Conservation (phyloP, 2,888 invertebrate species). For the Chrysodeixis includens region DNA sequence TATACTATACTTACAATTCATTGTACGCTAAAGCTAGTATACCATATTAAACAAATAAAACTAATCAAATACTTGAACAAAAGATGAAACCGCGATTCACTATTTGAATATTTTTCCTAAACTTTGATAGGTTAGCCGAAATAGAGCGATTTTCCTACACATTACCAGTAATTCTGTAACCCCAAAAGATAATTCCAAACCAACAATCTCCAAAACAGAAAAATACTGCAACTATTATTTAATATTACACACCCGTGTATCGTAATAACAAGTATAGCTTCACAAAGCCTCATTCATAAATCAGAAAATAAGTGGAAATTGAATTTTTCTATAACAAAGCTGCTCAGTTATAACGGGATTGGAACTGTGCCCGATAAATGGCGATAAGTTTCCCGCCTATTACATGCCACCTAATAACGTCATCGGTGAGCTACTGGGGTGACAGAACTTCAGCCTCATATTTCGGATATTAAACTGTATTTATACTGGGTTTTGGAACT, state of each 20-base stretch:
- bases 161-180: no score
- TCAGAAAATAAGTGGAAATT: conserved; percentile 29
- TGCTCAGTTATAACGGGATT: conserved; percentile 50
- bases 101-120: no score
- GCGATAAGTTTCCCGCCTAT: conserved; percentile 50
- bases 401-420: conserved; percentile 54
- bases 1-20: no score
- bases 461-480: conserved; percentile 16
- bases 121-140: no score
- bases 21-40: no score
- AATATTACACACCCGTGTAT: background rate
- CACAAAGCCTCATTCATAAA: conserved; percentile 7
- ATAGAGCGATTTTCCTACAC: no score
- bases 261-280: background rate
- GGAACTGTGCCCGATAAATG: conserved; percentile 57
- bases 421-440: conserved; percentile 51
- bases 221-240: background rate
- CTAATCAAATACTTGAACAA: no score
- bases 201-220: background rate
- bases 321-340: conserved; percentile 51
- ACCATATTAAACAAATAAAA: no score
- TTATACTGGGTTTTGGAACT: background rate
- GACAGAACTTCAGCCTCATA: conserved; percentile 36
- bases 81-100: no score
- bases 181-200: background rate